Base-by-base conservation (phyloP, 1,140 invertebrate genomes). In the Eulimnadia texana region DNA sequence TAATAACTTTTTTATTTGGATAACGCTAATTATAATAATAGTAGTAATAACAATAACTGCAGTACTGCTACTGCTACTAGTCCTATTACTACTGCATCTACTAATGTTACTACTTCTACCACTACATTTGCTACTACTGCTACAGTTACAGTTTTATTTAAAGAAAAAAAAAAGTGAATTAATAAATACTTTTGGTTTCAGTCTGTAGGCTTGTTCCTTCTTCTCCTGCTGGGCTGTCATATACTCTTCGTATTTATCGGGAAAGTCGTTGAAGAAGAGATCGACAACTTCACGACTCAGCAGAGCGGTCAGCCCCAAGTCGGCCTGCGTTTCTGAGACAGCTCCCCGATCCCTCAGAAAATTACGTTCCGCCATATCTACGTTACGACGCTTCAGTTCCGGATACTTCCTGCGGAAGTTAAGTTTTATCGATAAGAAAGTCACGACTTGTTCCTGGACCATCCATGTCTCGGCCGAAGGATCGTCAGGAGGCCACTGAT, bases 331-430 rank as follows among this genome's bases (percentile, higher is more conserved):
- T 74, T 96, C 93, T 23, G 87, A 86, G 1, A 94, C 92, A 53
- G 93, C 76, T 50, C 84, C 85, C 71, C 84, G 84, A 61, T 89
- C 85, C 66, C 85, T 81, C 1, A 96, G 79, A 76, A 84, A 95
- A 70, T 90, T 86, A 63, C 88, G 80, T 73, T 97, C 93, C 67
- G 91, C 86, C 74, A 89, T 88, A 57, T 92, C 88, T 22, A 95
- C 84, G 51, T 83, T 76, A 57, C 93, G 76, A 60, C 93, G 77
- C 50, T 84, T 83, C 13, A 96, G 71, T 72, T 93, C 90, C 49
- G 93, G 92, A 76, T 97, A 96, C 72, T 93, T 91, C 64, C 93
- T 79, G 72, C 95, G 95, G 71, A 98, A 97, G 29, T 91, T 93
- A 16, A 50, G 22, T 68, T 93, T 95, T 16, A 97, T 85, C 16